Percentiles rank a stretch among this genome's conserved stretches.
Conservation (phyloP, 1,140 invertebrate species). For the Bradynema listronoti region DNA sequence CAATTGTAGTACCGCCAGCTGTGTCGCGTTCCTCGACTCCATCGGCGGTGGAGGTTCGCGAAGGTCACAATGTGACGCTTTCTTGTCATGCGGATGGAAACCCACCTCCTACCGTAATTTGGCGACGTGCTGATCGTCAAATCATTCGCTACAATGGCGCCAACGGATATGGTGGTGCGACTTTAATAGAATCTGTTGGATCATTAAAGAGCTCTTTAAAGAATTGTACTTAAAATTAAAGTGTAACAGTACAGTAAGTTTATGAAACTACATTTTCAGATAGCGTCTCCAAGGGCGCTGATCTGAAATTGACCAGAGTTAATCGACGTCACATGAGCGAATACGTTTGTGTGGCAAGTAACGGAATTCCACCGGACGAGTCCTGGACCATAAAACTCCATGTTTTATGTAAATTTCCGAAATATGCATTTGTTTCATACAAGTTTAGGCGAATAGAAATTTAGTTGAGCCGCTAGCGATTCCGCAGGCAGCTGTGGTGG, state of each 20-base stretch:
- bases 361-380: slow-evolving; percentile 72
- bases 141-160: slow-evolving; percentile 44
- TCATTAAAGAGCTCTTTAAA: no score
- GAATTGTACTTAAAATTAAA: no score
- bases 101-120: slow-evolving; percentile 60
- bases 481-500: slow-evolving; percentile 26
- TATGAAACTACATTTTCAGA: no score
- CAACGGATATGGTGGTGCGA: slow-evolving; percentile 41
- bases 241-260: no score
- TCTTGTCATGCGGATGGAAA: slow-evolving; percentile 62
- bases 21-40: slow-evolving; percentile 49
- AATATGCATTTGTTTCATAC: background rate
- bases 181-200: no score
- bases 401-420: slow-evolving; percentile 72
- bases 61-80: slow-evolving; percentile 60
- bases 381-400: slow-evolving; percentile 73
- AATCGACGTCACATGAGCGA: slow-evolving; percentile 77
- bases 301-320: slow-evolving; percentile 73
- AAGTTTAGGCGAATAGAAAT: slow-evolving; percentile 1
- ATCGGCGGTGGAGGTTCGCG: slow-evolving; percentile 59
- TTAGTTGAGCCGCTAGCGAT: slow-evolving; percentile 41
- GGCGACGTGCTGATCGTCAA: slow-evolving; percentile 60
- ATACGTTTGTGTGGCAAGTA: slow-evolving; percentile 8
- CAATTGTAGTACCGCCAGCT: slow-evolving; percentile 37
- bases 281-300: slow-evolving; percentile 67